phyloP scores from a whole-genome alignment of 2,888 invertebrate species.

The Xylocampa areola region DNA sequence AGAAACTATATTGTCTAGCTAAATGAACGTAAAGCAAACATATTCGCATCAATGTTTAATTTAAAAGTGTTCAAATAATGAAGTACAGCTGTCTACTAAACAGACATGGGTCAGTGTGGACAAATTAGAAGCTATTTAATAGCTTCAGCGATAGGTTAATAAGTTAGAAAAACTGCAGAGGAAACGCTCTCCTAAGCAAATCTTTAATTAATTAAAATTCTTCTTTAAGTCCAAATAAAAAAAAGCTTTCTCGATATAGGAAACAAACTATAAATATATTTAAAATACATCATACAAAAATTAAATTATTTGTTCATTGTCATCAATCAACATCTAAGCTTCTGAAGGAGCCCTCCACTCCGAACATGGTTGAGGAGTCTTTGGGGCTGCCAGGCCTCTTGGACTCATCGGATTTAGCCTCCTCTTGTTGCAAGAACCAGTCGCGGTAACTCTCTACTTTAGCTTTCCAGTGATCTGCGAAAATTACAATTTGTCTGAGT shows the following conservation, averaged over 20 bases:
- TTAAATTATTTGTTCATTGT: conserved; percentile 15
- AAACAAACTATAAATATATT: conserved; percentile 2
- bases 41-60: neutral
- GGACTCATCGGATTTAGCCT: conserved; percentile 84
- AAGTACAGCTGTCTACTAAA: neutral
- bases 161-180: too few species aligned
- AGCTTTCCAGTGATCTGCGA: conserved; percentile 71
- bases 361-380: conserved; percentile 76
- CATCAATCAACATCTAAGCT: conserved; percentile 84
- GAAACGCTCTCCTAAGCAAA: too few species aligned
- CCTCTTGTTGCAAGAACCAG: conserved; percentile 68
- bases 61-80: neutral
- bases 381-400: conserved; percentile 83
- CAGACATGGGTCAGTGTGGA: too few species aligned
- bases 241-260: neutral
- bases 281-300: conserved; percentile 11
- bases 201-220: too few species aligned
- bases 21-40: neutral
- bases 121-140: too few species aligned
- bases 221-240: neutral
- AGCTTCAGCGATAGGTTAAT: too few species aligned
- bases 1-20: neutral
- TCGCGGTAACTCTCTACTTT: conserved; percentile 74
- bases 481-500: conserved; percentile 65
- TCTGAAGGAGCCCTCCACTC: conserved; percentile 81